Percentiles rank a stretch among this genome's conserved stretches.
Conservation (phyloP, 2,797 vertebrate species). For the Tolypeutes matacus region DNA sequence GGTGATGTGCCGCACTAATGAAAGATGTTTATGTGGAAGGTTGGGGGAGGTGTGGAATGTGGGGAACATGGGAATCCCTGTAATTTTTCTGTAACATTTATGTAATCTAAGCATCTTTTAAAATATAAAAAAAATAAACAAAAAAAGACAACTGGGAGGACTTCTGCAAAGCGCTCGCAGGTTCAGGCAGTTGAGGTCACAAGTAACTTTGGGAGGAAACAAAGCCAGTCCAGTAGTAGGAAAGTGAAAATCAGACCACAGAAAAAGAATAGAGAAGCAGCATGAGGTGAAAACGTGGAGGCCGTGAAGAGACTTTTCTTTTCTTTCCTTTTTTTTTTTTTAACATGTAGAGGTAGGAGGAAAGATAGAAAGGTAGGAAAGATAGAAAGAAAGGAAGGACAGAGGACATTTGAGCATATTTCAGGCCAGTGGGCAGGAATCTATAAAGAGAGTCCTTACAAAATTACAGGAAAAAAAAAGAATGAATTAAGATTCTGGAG, state of each 20-base stretch:
- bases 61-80: too few relatives aligned
- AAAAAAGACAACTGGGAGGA: constrained; percentile 55
- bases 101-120: too few relatives aligned
- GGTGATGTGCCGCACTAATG: too few relatives aligned
- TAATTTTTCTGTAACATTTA: too few relatives aligned
- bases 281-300: neutral
- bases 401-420: neutral
- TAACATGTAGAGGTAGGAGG: neutral
- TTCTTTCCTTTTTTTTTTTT: neutral
- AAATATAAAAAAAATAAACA: too few relatives aligned
- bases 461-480: neutral
- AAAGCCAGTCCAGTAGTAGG: neutral
- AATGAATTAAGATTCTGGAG: constrained; percentile 26
- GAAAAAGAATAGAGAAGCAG: neutral
- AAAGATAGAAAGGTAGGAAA: neutral
- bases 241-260: neutral
- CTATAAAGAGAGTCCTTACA: neutral
- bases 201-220: neutral
- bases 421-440: constrained; percentile 13
- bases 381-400: neutral
- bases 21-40: too few relatives aligned
- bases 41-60: too few relatives aligned
- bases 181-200: neutral
- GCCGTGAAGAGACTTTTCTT: neutral
- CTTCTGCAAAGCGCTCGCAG: neutral